Conservation (phyloP, 2,888 invertebrate genomes). For the Macaria notata region DNA sequence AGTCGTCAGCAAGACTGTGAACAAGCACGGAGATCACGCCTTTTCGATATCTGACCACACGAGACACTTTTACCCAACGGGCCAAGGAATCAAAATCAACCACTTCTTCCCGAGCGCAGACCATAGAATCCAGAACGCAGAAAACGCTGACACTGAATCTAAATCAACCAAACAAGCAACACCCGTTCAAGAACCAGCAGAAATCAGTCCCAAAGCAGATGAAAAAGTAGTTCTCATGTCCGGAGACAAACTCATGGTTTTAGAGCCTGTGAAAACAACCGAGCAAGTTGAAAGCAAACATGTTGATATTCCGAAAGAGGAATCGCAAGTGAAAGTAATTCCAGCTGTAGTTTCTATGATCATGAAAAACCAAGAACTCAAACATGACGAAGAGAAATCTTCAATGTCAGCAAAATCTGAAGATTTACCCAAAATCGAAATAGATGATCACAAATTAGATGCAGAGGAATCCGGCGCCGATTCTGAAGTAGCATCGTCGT, state of each 20-base stretch:
- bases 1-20: constrained; percentile 74
- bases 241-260: constrained; percentile 39
- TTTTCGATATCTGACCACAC: constrained; percentile 62
- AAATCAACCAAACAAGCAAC: constrained; percentile 39
- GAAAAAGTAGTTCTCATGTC: constrained; percentile 34
- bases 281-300: constrained; percentile 32
- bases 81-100: constrained; percentile 65
- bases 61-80: constrained; percentile 60
- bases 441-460: constrained; percentile 34
- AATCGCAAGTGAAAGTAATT: constrained; percentile 35
- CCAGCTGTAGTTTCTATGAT: constrained; percentile 46
- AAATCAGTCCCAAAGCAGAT: constrained; percentile 33
- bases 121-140: constrained; percentile 35
- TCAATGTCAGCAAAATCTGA: constrained; percentile 32
- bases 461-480: constrained; percentile 48
- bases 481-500: constrained; percentile 71
- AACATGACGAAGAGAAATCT: constrained; percentile 25
- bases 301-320: constrained; percentile 28
- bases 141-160: constrained; percentile 28
- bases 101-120: constrained; percentile 65
- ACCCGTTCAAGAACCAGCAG: constrained; percentile 46
- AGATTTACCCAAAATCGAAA: constrained; percentile 22
- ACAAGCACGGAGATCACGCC: constrained; percentile 68
- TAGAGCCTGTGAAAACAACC: constrained; percentile 38
- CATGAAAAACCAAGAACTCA: constrained; percentile 26